Evolutionary conservation across 2,113 vertebrate genomes (phyloP).

Genomic region (Hassar affinis): DNA sequence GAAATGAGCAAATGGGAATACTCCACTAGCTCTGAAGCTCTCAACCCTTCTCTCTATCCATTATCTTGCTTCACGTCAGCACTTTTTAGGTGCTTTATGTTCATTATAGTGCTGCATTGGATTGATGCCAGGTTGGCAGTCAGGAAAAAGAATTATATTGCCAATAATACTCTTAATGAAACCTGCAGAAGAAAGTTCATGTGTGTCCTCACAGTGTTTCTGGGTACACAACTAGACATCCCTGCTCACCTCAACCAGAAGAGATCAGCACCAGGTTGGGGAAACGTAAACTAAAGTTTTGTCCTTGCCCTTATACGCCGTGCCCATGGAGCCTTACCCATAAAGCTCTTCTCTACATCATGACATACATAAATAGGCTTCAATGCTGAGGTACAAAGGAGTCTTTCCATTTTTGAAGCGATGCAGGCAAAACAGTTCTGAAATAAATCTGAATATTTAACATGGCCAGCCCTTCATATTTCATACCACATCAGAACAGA

Average conservation of each 20-base stretch:
- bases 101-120: slow-evolving; percentile 25
- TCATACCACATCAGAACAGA: slow-evolving; percentile 54
- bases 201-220: neutral
- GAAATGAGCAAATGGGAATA: slow-evolving; percentile 26
- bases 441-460: slow-evolving; percentile 32
- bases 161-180: slow-evolving; percentile 12
- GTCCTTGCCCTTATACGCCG: neutral
- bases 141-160: slow-evolving; percentile 10
- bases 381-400: neutral
- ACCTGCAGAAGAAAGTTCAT: slow-evolving; percentile 9
- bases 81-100: slow-evolving; percentile 18
- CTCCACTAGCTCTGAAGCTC: slow-evolving; percentile 1
- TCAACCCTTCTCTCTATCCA: slow-evolving; percentile 17
- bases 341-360: neutral
- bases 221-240: neutral
- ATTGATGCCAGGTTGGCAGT: slow-evolving; percentile 7
- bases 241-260: neutral
- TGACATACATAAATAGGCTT: neutral
- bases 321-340: neutral
- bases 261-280: neutral
- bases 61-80: slow-evolving; percentile 21
- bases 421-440: neutral
- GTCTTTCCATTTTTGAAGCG: neutral
- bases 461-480: slow-evolving; percentile 6
- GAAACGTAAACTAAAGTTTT: neutral